Base-by-base conservation (phyloP, 1,140 invertebrate species). In the Diorhabda carinulata region DNA sequence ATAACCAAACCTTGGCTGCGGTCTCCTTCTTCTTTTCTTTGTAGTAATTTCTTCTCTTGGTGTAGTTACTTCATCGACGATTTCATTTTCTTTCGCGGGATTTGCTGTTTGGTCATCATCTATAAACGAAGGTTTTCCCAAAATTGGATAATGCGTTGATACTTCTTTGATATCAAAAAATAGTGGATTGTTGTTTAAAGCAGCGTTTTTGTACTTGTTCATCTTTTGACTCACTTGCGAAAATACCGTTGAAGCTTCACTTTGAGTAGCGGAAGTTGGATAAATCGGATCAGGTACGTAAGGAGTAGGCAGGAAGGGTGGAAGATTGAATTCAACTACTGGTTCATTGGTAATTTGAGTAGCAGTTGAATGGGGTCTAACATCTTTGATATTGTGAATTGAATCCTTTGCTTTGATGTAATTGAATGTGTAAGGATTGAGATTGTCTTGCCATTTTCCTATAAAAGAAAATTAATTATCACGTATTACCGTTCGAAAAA, bases 141-240 rank as follows among this genome's bases (percentile, higher is more conserved):
- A 66, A 62, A 81, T 77, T 2, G 80, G 80, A 75, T 77, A 81
- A 76, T 81, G 80, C 40, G 80, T 81, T 3, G 79, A 80, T 41
- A 81, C 80, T 69, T 81, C 80, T 70, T 80, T 81, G 25, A 81
- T 73, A 63, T 78, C 74, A 66, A 77, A 81, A 63, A 75, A 78
- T n/a, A 70, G 60, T 25, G 73, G 73, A 68, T 76, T 73, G 0
- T 70, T 73, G 5, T 68, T 73, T 41, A 67, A 58, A 41, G 65
- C 63, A 64, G 68, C 69, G 45, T 70, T 65, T 25, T 67, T 68
- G 45, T 71, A 64, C 8, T 72, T 66, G 66, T 74, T 77, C 61
- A 72, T 69, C 68, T 73, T 73, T 40, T 68, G 69, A 40, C 73
- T 76, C 65, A 78, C 70, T 74, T 75, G 71, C 5, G 66, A 73